These are phyloP conservation scores for Drosophila setosimentum DNA, from an alignment of 2,888 invertebrate genomes.

Conservation along the genomic window DNA sequence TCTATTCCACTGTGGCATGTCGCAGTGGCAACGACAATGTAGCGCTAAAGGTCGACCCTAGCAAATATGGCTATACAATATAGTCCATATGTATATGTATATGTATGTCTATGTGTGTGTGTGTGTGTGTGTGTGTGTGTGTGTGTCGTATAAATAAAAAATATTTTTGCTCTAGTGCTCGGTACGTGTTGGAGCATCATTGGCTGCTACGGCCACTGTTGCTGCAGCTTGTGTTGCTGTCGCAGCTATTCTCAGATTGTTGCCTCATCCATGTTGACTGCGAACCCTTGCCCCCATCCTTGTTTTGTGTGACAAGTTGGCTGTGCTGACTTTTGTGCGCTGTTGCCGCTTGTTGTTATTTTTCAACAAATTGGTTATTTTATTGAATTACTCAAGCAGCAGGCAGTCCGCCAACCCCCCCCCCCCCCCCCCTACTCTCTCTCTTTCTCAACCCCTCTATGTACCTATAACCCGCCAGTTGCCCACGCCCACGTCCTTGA, in stretches of 20 bases:
- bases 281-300: conserved; percentile 9
- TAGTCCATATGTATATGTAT: conserved; percentile 42
- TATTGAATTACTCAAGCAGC: conserved; percentile 81
- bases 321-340: conserved; percentile 51
- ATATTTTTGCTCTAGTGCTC: conserved; percentile 71
- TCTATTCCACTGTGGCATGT: conserved; percentile 31
- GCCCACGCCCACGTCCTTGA: conserved; percentile 10
- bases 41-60: conserved; percentile 27
- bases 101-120: background rate
- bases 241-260: conserved; percentile 55
- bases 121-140: conserved; percentile 17
- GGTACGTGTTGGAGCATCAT: conserved; percentile 70
- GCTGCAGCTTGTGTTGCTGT: conserved; percentile 32
- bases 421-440: too few species aligned
- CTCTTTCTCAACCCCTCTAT: background rate
- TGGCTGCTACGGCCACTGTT: conserved; percentile 33
- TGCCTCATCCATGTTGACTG: conserved; percentile 28
- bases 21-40: conserved; percentile 20
- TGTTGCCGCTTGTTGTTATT: conserved; percentile 75
- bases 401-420: conserved; percentile 45
- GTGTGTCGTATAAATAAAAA: conserved; percentile 57
- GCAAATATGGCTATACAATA: conserved; percentile 71
- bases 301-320: conserved; percentile 69
- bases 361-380: conserved; percentile 79
- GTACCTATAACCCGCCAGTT: background rate